Base-by-base conservation (phyloP, 2,113 vertebrate genomes). In the Phalacrocorax carbo region DNA sequence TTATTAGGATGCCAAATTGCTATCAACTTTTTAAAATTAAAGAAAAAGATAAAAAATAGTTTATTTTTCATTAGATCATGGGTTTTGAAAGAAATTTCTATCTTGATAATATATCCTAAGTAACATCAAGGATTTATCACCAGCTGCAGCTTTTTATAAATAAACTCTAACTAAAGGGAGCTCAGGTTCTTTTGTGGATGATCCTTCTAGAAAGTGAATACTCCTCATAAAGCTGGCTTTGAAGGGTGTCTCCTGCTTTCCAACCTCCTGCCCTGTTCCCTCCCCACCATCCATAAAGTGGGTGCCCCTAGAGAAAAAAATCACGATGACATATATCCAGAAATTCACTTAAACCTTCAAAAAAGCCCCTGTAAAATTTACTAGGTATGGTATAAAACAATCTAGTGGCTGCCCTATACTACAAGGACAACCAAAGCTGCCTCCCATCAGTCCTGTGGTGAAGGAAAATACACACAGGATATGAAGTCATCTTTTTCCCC, bases 1-100 rank as follows among this genome's bases (percentile, higher is more conserved):
- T 92, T 80, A 60, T 83, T 72, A 92, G 84, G 87, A 96, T 65
- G 81, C 16, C 87, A 92, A 68, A 86, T 80, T 58, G 60, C 85
- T 68, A 44, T 93, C 62, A 54, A 44, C 81, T 84, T 72, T 42
- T 77, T 60, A 29, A 69, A 86, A 62, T 68, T 27, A 62, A 82
- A 70, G 8, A 42, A 64, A 55, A 88, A 36, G 2, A 5, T 19
- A 27, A 77, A 42, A 79, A 61, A 32, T 13, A 65, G 10, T 19
- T 55, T 66, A 13, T 19, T 71, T 97, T 93, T 84, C 55, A 65
- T 69, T 57, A 77, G 32, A 36, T 42, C 16, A 18, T 20, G 48
- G 16, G 13, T 88, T 95, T 94, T 73, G 71, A 51, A 90, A 83
- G 19, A 64, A 57, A 64, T 26, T 38, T 79, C 22, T 26, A 3